Conservation (phyloP, 2,113 vertebrate species). For the Sturnus vulgaris region DNA sequence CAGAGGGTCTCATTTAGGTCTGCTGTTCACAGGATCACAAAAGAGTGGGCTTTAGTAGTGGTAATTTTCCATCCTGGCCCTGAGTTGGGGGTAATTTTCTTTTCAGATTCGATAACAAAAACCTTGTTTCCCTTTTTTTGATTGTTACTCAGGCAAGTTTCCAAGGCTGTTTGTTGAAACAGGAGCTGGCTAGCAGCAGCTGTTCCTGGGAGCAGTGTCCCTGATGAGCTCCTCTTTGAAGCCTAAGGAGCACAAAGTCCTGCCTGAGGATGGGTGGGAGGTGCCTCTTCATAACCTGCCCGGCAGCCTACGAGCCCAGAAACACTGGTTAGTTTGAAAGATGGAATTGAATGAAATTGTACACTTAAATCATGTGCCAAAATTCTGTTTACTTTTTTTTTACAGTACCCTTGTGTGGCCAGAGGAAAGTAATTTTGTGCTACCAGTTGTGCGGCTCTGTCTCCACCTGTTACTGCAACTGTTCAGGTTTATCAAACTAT, state of each 20-base stretch:
- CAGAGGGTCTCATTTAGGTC: neutral
- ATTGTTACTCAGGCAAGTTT: too few relatives aligned
- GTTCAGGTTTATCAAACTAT: neutral
- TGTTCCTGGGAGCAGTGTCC: neutral
- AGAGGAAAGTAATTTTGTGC: neutral
- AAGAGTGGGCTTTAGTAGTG: neutral
- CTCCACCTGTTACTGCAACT: neutral
- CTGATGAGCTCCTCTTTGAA: accelerated
- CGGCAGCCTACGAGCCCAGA: neutral
- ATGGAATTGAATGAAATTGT: neutral
- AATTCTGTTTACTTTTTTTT: neutral
- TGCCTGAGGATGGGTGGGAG: neutral
- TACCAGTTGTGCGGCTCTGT: neutral
- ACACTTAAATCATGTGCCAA: neutral
- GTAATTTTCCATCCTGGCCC: neutral
- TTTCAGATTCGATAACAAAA: neutral
- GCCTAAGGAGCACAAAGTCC: neutral
- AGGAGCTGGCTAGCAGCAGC: neutral
- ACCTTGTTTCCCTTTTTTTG: neutral
- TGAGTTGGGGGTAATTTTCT: neutral
- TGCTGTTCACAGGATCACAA: neutral
- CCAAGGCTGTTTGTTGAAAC: neutral
- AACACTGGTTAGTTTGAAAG: neutral
- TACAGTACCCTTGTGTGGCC: neutral
- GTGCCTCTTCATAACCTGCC: neutral